Evolutionary conservation across 2,797 vertebrate genomes (phyloP), one percentile per base, ranked within the genome.

Genomic region (Scolopax bukidnonensis): DNA sequence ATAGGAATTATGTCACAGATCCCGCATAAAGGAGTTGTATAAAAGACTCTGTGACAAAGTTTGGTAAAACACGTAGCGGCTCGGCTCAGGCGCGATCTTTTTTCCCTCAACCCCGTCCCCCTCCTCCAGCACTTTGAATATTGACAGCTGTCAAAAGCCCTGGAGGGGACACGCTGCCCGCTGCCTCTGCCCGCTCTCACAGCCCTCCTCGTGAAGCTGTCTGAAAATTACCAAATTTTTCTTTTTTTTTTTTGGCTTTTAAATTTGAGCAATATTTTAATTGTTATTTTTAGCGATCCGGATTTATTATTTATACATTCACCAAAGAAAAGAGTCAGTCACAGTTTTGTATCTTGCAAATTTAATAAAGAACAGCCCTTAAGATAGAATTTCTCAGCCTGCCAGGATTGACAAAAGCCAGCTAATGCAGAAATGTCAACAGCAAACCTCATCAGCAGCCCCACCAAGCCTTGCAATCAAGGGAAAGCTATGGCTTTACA

Each of bases 301-400:
- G 95, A 97, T 98, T 97, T 97, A 87, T 97, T 97, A 96, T 97
- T 98, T 98, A 97, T 97, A 97, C 96, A 94, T 97, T 97, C 97
- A 96, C 96, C 92, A 96, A 97, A 97, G 97, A 96, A 97, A 97
- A 96, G 98, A 98, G 98, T 98, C 98, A 97, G 98, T 97, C 98
- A 97, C 97, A 96, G 97, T 98, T 98, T 97, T 98, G 97, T 98
- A 97, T 98, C 97, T 98, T 97, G 97, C 97, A 98, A 97, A 98
- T 98, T 98, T 98, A 98, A 98, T 98, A 98, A 98, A 98, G 96
- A 98, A 97, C 97, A 97, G 98, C 97, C 97, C 97, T 98, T 97
- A 97, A 97, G 98, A 98, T 97, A 98, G 97, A 98, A 98, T 98
- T 98, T 98, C 98, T 97, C 95, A 96, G 97, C 96, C 97, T 98